Evolutionary conservation across 2,888 invertebrate genomes (phyloP), one percentile per base, ranked within the genome.

Genomic region (Scaptomyza caliginosa): DNA sequence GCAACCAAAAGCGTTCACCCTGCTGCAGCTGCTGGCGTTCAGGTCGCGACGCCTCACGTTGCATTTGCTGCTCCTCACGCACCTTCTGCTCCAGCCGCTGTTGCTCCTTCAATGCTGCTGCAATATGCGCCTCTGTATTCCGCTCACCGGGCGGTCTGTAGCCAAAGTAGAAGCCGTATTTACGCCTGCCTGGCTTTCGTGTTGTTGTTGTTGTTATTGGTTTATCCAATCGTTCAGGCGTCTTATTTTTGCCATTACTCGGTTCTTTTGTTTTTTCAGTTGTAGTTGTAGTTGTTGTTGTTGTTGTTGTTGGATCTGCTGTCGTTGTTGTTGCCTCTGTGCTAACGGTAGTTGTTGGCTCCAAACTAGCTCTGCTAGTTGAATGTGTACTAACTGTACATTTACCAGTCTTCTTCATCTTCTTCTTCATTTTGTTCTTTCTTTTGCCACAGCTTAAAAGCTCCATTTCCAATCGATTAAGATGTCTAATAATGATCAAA

Each of bases 51-150:
- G n/a, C 10, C 8, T 56, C 51, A 2, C 36, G 54, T 23, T 71
- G 67, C 32, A 56, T 30, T 21, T 62, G 51, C 11, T 77, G 46
- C 50, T 81, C 80, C 19, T 68, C 55, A 5, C 57, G 74, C 11
- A 81, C 82, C n/a, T 69, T 81, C 4, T 62, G 49, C 45, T 67
- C 67, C 24, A 81, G 51, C 32, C 67, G 84, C 0, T 40, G 57
- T 36, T 81, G 76, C 49, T 81, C 80, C 7, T 26, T 39, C 13
- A 51, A 17, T 1, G 85, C 67, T 4, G 36, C 17, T 0, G 32
- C 63, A 21, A 68, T 11, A 10, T 34, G 42, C 6, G 26, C 28
- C 4, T 48, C 13, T 2, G 24, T 54, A 8, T 60, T 65, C 0
- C 8, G 4, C 3, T 40, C 16, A 6, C 45, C 63, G 2, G 50